Base-by-base conservation (phyloP, 2,113 vertebrate genomes). In the Camarhynchus parvulus region DNA sequence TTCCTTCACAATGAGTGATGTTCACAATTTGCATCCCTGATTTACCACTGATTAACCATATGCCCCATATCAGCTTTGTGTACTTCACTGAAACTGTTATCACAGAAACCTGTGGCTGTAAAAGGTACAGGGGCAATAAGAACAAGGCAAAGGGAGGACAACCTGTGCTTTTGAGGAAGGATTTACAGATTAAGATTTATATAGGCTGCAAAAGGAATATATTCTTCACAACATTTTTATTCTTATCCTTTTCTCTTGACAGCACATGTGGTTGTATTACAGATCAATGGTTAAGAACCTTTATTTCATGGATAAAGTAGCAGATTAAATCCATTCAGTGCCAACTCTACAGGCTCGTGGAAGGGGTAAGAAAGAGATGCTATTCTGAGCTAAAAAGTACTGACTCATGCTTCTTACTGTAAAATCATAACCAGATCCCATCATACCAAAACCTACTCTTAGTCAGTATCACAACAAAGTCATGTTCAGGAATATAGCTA, bases 21-120 rank as follows among this genome's bases (percentile, higher is more conserved):
- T 39, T 44, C 76, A 58, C 25, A 41, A 75, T 90, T 92, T 84
- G 76, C 86, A 90, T 70, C 61, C 58, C 68, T 81, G 52, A 88
- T 95, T 80, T 87, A 86, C 53, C 33, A 47, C 62, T 85, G 78
- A 81, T 87, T 92, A 87, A 89, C 56, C 64, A 80, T 18, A 83
- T 44, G 50, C 39, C 52, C 52, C 64, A 74, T 20, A 78, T 63
- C 61, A 93, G 68, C 39, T 88, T 58, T 0, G 1, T 56, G 39
- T 15, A 47, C 27, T 83, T 88, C 63, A 42, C 18, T 37, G 39
- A 41, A 91, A 92, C 22, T 37, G 25, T 14, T 83, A 75, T 7
- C 33, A 64, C 30, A 75, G 52, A 83, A 86, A 75, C 39, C 15
- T 49, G 15, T 2, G 47, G 46, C 59, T 89, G 81, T 19, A n/a